Conservation (phyloP, 2,888 invertebrate genomes). For the Heliconius aoede region DNA sequence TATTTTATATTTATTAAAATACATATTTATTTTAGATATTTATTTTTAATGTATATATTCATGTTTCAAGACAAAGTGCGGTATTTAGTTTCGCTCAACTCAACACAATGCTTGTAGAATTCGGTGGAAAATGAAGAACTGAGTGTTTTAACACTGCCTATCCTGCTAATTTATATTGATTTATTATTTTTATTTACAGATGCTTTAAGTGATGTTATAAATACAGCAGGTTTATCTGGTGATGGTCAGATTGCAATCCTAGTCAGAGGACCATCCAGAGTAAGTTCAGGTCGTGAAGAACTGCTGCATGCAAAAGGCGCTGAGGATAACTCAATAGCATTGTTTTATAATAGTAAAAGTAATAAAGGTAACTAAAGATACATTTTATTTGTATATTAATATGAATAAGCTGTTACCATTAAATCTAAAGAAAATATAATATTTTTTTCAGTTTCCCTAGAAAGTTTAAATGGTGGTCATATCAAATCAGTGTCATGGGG, state of each 20-base stretch:
- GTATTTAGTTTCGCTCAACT: too few species aligned
- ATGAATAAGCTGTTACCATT: not conserved
- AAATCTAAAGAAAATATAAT: not conserved
- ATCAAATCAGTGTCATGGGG: conserved; percentile 85
- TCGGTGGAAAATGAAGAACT: too few species aligned
- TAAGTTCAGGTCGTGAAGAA: conserved; percentile 61
- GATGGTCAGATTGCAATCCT: conserved; percentile 69
- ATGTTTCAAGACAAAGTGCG: too few species aligned
- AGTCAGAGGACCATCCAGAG: conserved; percentile 64
- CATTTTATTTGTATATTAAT: not conserved
- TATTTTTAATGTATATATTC: too few species aligned
- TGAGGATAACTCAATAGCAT: conserved; percentile 66
- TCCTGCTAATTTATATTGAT: not conserved
- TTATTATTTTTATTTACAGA: conserved; percentile 58
- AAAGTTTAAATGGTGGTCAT: conserved; percentile 84
- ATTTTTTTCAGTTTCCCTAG: conserved; percentile 85
- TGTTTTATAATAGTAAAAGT: conserved; percentile 69
- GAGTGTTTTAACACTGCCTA: too few species aligned
- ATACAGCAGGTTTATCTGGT: conserved; percentile 59
- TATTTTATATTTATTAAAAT: too few species aligned
- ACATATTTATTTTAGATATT: too few species aligned
- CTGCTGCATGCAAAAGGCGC: conserved; percentile 66
- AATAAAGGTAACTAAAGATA: conserved; percentile 64
- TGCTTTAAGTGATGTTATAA: conserved; percentile 64
- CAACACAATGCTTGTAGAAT: not conserved